Percentiles rank a stretch among this genome's conserved stretches.
Evolutionary conservation across 1,140 invertebrate species (phyloP).

Genomic region (Drepana arcuata): DNA sequence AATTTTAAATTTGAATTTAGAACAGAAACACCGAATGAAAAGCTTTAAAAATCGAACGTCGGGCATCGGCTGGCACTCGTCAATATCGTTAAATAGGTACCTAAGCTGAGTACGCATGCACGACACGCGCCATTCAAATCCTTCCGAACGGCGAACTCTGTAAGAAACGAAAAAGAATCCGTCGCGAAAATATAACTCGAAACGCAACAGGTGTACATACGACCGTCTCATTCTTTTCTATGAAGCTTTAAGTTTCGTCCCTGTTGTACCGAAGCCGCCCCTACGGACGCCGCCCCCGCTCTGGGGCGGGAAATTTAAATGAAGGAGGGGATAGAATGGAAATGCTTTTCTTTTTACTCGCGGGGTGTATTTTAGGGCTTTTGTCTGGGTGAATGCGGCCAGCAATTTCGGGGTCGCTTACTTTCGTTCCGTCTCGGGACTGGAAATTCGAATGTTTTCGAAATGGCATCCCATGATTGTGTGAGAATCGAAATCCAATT

Average conservation of each 20-base stretch:
- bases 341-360: conserved; percentile 68
- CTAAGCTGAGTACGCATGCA: conserved; percentile 59
- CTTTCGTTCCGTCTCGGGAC: conserved; percentile 45
- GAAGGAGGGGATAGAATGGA: conserved; percentile 61
- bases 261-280: conserved; percentile 60
- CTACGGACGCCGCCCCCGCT: conserved; percentile 58
- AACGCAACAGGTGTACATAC: conserved; percentile 67
- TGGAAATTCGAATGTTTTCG: no score
- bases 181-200: conserved; percentile 55
- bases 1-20: conserved; percentile 20
- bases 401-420: conserved; percentile 66
- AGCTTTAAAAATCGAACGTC: conserved; percentile 42
- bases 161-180: conserved; percentile 60
- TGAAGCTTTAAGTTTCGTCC: conserved; percentile 47
- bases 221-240: conserved; percentile 68
- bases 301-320: conserved; percentile 63
- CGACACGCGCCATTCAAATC: conserved; percentile 48
- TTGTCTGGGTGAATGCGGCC: conserved; percentile 69
- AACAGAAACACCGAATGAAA: conserved; percentile 15
- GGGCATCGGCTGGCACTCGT: conserved; percentile 17
- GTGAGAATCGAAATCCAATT: no score
- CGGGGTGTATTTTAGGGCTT: conserved; percentile 62
- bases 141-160: conserved; percentile 35
- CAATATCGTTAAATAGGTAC: conserved; percentile 53
- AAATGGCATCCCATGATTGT: no score